Evolutionary conservation across 2,797 vertebrate species (phyloP).

Genomic region (Cheirogaleus major): DNA sequence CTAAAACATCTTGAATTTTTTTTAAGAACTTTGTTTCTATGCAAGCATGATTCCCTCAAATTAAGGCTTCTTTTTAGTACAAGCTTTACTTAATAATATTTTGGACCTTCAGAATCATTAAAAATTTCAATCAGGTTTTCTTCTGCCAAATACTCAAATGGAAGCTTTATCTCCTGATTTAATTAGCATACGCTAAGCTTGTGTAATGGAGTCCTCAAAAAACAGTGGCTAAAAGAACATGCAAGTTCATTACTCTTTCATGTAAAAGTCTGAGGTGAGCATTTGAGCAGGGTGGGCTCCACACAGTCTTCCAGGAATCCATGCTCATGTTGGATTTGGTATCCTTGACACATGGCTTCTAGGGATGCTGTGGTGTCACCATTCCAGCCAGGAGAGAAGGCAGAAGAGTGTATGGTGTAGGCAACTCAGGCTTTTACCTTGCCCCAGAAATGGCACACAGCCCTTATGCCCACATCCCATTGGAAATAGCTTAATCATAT

Average conservation of each 20-base stretch:
- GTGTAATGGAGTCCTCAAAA: neutral
- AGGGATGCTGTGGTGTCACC: neutral
- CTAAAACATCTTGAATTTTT: neutral
- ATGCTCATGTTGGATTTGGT: no score
- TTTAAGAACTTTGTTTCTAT: neutral
- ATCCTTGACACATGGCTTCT: no score
- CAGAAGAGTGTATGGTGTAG: no score
- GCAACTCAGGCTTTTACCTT: neutral
- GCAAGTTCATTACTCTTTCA: neutral
- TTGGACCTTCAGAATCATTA: neutral
- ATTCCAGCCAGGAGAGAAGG: neutral
- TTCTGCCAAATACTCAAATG: neutral
- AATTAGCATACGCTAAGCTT: neutral
- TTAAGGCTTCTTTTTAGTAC: neutral
- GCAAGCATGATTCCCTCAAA: neutral
- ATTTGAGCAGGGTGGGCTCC: neutral
- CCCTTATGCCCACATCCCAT: no score
- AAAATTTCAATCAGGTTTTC: neutral
- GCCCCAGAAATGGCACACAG: no score
- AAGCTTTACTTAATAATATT: neutral
- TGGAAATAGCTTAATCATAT: neutral
- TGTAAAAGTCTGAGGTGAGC: neutral
- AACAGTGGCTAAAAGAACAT: neutral
- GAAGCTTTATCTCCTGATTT: neutral
- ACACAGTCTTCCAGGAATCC: neutral